Percentiles rank a stretch among this genome's conserved stretches.
Evolutionary conservation across 2,888 invertebrate genomes (phyloP).

Genomic region (Ophion costatus): DNA sequence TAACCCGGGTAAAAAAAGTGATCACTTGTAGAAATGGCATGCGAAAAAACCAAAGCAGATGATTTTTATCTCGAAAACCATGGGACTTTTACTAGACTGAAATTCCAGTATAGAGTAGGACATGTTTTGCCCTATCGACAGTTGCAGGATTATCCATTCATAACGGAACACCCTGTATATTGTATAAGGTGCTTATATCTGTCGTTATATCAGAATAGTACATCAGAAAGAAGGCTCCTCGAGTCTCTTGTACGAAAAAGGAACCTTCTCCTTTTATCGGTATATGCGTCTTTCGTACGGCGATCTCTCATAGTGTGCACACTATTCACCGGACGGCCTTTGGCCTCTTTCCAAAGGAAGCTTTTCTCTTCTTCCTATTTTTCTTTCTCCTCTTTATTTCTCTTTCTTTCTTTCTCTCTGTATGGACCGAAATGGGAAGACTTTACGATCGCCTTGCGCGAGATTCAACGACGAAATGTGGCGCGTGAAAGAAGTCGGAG

Average conservation of each 20-base stretch:
- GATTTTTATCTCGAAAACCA: no score
- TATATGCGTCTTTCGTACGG: conserved; percentile 66
- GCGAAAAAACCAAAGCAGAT: no score
- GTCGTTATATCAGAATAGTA: conserved; percentile 20
- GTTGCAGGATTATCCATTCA: no score
- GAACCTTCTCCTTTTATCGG: conserved; percentile 49
- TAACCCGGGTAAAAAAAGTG: no score
- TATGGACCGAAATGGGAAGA: conserved; percentile 25
- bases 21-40: no score
- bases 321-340: conserved; percentile 51
- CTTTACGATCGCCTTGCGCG: conserved; percentile 63
- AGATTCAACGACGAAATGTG: conserved; percentile 61
- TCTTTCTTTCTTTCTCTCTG: neutral
- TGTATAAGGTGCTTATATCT: neutral
- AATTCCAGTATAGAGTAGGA: no score
- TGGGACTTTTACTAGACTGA: no score
- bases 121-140: no score
- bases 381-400: neutral
- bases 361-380: conserved; percentile 32
- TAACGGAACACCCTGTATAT: no score
- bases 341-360: conserved; percentile 68
- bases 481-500: conserved; percentile 38
- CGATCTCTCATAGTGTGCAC: conserved; percentile 63
- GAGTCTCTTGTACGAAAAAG: conserved; percentile 34
- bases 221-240: conserved; percentile 24